Conservation (phyloP, 2,797 vertebrate genomes). For the Muscicapa striata region DNA sequence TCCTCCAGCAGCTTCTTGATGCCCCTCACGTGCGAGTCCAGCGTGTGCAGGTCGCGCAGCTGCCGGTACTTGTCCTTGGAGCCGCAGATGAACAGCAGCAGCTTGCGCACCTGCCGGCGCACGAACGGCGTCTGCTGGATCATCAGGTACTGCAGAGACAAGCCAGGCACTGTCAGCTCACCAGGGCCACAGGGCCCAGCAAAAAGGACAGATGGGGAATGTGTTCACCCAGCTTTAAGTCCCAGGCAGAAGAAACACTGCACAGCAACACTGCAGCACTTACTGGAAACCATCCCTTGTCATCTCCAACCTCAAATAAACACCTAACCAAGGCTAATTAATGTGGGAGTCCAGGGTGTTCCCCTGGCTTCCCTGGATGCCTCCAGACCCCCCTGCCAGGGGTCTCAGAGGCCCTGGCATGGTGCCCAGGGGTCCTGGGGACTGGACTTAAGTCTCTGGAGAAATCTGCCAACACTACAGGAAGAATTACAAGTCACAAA, state of each 20-base stretch:
- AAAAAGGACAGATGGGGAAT: accelerated
- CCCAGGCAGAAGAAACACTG: not conserved
- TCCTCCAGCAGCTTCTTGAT: conserved; percentile 98
- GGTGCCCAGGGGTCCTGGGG: too few species aligned
- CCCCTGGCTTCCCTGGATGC: too few species aligned
- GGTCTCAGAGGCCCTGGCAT: too few species aligned
- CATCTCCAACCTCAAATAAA: not conserved
- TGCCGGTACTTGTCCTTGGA: conserved; percentile 99
- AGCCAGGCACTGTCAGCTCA: not conserved
- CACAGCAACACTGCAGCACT: not conserved
- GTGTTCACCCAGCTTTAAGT: not conserved
- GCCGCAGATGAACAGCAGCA: conserved; percentile 96
- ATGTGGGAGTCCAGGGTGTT: too few species aligned
- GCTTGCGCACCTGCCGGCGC: conserved; percentile 95
- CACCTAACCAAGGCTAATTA: not conserved
- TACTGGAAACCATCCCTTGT: not conserved
- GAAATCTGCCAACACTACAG: too few species aligned
- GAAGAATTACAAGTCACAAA: too few species aligned
- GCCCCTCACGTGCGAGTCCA: conserved; percentile 93
- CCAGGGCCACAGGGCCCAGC: not conserved
- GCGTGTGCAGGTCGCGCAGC: conserved; percentile 93
- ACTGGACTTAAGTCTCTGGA: too few species aligned
- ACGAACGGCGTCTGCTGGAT: conserved; percentile 98
- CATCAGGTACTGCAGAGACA: conserved; percentile 90
- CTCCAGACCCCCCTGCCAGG: too few species aligned